Base-by-base conservation (phyloP, 2,888 invertebrate species). In the Drosophila austrosaltans region DNA sequence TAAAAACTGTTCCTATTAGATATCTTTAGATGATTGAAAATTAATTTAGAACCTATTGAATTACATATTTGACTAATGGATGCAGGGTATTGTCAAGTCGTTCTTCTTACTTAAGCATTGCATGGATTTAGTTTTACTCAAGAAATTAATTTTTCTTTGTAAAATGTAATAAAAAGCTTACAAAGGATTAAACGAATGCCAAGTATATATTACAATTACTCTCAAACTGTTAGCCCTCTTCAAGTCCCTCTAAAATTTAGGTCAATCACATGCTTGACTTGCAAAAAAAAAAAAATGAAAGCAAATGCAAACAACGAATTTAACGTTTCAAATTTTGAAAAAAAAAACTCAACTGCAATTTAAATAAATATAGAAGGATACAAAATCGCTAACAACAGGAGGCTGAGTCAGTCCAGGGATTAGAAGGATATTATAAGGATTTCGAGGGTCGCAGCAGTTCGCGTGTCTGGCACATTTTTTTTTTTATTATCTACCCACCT, bases 261-360 rank as follows among this genome's bases (percentile, higher is more conserved):
- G 84, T 82, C 82, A 85, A 84, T 84, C 76, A 72, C 73, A 77
- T 76, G 87, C 82, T 82, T 82, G 82, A 84, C 82, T 84, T 81
- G 72, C 72, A 57, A 48, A 22, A 48, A 22, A 3, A 44, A 53
- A 58, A 72, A 70, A 75, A 61, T 3, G 28, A 28, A 28, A 28
- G 28, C 28, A 2, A 28, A 65, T 74, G 63, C 76, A 77, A 77
- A 73, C 68, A 74, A 63, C 12, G 62, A 59, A 69, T 65, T 64
- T 67, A 54, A 63, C 44, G 36, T 57, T 57, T 39, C 57, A 57
- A 39, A 39, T 39, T 22, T 39, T 44, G 25, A 54, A 20, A 48
- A 36, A 48, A 44, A 39, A 65, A 63, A 61, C 8, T 4, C 25
- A 25, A 69, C 53, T 53, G 61, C 22, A 42, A 82, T 82, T 78